Conservation (phyloP, 2,797 vertebrate genomes). For the Halcyon leucocephala region DNA sequence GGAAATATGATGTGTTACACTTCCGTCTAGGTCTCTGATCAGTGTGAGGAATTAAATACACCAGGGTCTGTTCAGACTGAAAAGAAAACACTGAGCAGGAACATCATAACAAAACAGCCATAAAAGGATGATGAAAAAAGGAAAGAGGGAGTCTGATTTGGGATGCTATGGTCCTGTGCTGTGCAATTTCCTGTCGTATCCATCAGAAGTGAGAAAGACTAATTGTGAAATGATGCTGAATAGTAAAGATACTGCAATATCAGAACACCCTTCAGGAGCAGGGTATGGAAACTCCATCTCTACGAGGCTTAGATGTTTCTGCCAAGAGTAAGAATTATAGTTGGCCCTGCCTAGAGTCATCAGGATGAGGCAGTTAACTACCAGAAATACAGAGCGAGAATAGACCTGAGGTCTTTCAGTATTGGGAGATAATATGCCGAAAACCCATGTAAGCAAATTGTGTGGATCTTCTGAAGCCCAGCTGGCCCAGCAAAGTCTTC, state of each 20-base stretch:
- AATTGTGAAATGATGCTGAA: neutral
- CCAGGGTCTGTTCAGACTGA: neutral
- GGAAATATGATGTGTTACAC: neutral
- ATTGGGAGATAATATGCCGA: neutral
- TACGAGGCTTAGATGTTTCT: neutral
- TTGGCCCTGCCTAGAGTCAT: neutral
- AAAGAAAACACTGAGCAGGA: neutral
- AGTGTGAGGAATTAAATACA: neutral
- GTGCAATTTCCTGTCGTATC: neutral
- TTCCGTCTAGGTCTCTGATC: neutral
- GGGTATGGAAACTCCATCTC: neutral
- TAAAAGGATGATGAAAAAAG: neutral
- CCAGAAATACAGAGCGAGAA: neutral
- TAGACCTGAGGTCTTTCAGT: neutral
- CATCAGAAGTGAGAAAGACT: neutral
- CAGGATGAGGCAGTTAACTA: neutral
- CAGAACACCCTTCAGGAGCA: neutral
- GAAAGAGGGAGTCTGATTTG: neutral
- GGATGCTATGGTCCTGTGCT: neutral
- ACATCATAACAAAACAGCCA: neutral
- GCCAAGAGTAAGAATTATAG: neutral
- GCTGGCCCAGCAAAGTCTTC: neutral
- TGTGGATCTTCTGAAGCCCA: neutral
- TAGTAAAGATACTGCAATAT: neutral
- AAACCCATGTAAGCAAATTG: neutral